phyloP scores from a whole-genome alignment of 2,113 vertebrate species.

The Heptranchias perlo region DNA sequence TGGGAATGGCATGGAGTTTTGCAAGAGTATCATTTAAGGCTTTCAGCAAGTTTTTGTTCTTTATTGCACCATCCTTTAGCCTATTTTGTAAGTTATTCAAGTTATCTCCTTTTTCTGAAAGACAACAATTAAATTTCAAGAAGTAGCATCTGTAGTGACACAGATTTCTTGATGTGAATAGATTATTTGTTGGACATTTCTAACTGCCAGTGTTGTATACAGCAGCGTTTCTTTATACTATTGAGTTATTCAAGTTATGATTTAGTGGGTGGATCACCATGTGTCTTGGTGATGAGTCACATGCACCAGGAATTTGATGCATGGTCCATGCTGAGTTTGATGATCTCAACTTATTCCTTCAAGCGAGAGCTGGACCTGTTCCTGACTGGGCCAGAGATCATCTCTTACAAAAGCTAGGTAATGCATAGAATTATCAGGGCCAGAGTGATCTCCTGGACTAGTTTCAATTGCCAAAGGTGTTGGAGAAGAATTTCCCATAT shows the following conservation, averaged over 20 bases:
- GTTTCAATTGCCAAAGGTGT: too few relatives aligned
- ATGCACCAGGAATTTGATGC: neutral
- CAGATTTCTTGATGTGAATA: neutral
- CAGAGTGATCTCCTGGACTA: too few relatives aligned
- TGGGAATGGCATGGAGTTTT: conserved; percentile 76
- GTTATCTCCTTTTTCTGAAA: conserved; percentile 64
- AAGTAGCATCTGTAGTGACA: neutral
- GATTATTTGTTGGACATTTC: neutral
- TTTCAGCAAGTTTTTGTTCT: conserved; percentile 70
- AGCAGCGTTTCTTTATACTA: neutral
- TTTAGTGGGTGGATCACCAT: neutral
- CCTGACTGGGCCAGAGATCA: too few relatives aligned
- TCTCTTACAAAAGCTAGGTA: too few relatives aligned
- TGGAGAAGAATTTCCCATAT: too few relatives aligned
- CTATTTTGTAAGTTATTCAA: conserved; percentile 65
- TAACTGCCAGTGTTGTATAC: neutral
- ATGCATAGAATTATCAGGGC: too few relatives aligned
- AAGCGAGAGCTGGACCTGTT: too few relatives aligned
- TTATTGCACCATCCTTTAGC: conserved; percentile 69
- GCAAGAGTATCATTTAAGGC: conserved; percentile 77
- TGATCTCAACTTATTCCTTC: too few relatives aligned
- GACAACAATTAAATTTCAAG: neutral
- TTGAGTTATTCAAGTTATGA: neutral
- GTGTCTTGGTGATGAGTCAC: neutral
- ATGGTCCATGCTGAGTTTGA: neutral